Evolutionary conservation across 2,888 invertebrate genomes (phyloP).

Genomic region (Xylota segnis): DNA sequence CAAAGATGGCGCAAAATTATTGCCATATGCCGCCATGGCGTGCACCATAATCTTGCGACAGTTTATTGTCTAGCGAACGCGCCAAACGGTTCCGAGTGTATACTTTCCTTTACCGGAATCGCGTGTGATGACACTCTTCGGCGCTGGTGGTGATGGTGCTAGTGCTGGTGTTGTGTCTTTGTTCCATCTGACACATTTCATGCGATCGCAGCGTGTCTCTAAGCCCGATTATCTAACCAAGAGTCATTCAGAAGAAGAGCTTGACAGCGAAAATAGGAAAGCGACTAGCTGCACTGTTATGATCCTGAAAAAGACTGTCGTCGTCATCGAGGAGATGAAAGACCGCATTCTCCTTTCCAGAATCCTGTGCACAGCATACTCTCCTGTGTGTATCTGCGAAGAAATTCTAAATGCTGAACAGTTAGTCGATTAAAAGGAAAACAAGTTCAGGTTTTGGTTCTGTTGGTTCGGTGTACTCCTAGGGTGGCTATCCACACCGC

Average conservation of each 20-base stretch:
- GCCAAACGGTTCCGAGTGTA: conserved; percentile 52
- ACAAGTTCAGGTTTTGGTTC: conserved; percentile 69
- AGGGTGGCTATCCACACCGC: conserved; percentile 16
- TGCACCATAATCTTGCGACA: conserved; percentile 50
- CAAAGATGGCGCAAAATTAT: conserved; percentile 61
- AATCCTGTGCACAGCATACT: background rate
- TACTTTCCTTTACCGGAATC: conserved; percentile 65
- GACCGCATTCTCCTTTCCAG: conserved; percentile 39
- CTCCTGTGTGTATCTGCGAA: conserved; percentile 17
- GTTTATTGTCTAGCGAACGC: conserved; percentile 54
- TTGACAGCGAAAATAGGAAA: conserved; percentile 34
- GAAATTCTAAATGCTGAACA: conserved; percentile 63
- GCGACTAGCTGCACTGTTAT: conserved; percentile 4
- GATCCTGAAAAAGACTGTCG: conserved; percentile 40
- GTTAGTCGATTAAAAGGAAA: conserved; percentile 76
- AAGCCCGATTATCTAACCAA: conserved; percentile 36
- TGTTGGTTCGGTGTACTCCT: background rate
- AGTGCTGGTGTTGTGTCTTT: conserved; percentile 30
- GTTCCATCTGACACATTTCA: conserved; percentile 49
- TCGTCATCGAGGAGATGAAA: conserved; percentile 37
- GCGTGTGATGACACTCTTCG: conserved; percentile 53
- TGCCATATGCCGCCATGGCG: conserved; percentile 34
- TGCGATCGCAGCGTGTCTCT: background rate
- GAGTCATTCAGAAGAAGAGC: conserved; percentile 29
- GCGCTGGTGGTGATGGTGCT: background rate